These are phyloP conservation scores for Oenanthe melanoleuca DNA, from an alignment of 2,113 vertebrate genomes.

Conservation along the genomic window DNA sequence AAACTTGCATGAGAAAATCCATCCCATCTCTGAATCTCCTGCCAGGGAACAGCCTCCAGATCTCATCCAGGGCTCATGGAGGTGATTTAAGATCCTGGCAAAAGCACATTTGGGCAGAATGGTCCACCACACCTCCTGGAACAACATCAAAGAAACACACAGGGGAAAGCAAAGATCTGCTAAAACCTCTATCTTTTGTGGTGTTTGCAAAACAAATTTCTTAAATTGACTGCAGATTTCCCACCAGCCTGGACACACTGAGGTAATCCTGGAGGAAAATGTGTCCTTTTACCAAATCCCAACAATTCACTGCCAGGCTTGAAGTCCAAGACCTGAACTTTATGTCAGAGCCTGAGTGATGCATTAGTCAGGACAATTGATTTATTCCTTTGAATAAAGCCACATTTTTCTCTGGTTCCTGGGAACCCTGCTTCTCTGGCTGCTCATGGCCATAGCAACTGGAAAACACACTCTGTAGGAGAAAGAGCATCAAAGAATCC, in stretches of 20 bases:
- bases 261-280: neutral
- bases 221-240: conserved; percentile 1
- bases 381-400: conserved; percentile 5
- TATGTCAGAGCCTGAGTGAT: neutral
- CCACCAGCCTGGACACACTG: neutral
- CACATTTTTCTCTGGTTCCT: neutral
- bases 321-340: neutral
- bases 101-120: neutral
- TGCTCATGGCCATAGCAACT: conserved; percentile 1
- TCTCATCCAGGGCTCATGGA: neutral
- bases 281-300: neutral
- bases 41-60: neutral
- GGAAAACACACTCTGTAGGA: neutral
- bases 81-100: neutral
- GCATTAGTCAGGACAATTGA: conserved; percentile 21
- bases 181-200: neutral
- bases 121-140: neutral
- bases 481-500: neutral
- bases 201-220: neutral
- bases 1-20: neutral
- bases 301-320: neutral
- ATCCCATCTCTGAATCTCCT: neutral
- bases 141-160: neutral
- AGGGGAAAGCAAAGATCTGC: neutral
- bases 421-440: neutral